Base-by-base conservation (phyloP, 2,797 vertebrate species). In the Acanthis flammea region DNA sequence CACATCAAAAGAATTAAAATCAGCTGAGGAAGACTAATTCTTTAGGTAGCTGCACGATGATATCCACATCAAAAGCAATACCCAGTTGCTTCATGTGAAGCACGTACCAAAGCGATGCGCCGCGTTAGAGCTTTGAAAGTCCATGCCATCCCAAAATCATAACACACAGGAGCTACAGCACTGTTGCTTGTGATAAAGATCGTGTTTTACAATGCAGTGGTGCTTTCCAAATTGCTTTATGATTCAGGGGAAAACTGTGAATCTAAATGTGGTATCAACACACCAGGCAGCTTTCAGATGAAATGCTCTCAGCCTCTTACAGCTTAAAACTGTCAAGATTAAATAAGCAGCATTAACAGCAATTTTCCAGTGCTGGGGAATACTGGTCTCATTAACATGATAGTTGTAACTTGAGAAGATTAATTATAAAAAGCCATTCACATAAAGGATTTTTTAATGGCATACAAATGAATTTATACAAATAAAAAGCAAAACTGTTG, bases 81-180 rank as follows among this genome's bases (percentile, higher is more conserved):
- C 8, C 60, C 18, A 8, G 6, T 51, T 68, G 19, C 14, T 88
- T 72, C 37, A 88, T 60, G 31, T 76, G 67, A 44, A 80, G n/a
- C 51, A 62, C 0, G 1, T 35, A 58, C 14, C 55, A 16, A 72
- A 85, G 18, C 0, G 5, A 24, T 78, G 58, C 0, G 0, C 70
- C 62, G 30, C 41, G 5, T 76, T 71, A 63, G 54, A 67, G 24
- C 25, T 88, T 28, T 62, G 61, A 39, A 66, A 16, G 37, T 54
- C 82, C 31, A 9, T 57, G 42, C 37, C n/a, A 19, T 23, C 54
- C 35, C 19, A 37, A 13, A 12, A 44, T 28, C 42, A 15, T 16
- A 51, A 51, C 23, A n/a, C 22, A 62, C 37, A 78, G 84, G 53
- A 57, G 3, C 14, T 76, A 31, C 55, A 54, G n/a, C 50, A 37